Percentiles rank a stretch among this genome's conserved stretches.
Conservation (phyloP, 2,797 vertebrate genomes). For the Peromyscus melanophrys region DNA sequence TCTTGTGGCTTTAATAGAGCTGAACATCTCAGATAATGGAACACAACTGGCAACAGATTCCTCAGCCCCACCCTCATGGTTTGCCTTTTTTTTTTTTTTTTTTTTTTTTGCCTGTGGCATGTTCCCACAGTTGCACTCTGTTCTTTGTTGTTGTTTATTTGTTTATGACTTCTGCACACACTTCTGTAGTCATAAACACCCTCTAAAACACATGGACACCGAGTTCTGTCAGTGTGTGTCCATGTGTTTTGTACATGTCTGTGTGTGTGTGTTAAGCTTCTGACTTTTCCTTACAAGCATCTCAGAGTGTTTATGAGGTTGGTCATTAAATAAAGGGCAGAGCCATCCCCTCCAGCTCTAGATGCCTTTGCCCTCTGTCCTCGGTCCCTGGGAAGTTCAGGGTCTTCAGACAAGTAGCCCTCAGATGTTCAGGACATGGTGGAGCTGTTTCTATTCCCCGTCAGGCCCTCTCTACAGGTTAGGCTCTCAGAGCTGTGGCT, state of each 20-base stretch:
- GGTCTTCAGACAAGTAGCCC: accelerated
- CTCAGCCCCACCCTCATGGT: too few relatives aligned
- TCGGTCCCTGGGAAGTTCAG: accelerated
- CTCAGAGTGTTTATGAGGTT: neutral
- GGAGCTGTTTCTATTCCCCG: neutral
- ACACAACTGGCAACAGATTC: neutral
- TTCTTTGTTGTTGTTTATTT: neutral
- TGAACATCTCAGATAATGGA: neutral
- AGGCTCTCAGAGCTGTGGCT: too few relatives aligned
- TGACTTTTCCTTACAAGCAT: neutral
- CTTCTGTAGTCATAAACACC: neutral
- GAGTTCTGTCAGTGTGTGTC: neutral
- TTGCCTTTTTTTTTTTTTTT: neutral
- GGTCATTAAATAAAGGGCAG: neutral
- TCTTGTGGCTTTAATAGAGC: neutral
- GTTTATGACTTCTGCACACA: neutral
- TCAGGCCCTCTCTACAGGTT: neutral
- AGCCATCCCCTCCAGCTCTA: neutral
- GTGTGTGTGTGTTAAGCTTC: neutral
- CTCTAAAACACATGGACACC: too few relatives aligned
- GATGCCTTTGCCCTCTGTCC: neutral
- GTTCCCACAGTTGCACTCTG: neutral
- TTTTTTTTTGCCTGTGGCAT: neutral
- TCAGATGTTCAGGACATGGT: too few relatives aligned
- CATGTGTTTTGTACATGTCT: accelerated